phyloP scores from a whole-genome alignment of 2,797 vertebrate species.

The Xenopus petersii region DNA sequence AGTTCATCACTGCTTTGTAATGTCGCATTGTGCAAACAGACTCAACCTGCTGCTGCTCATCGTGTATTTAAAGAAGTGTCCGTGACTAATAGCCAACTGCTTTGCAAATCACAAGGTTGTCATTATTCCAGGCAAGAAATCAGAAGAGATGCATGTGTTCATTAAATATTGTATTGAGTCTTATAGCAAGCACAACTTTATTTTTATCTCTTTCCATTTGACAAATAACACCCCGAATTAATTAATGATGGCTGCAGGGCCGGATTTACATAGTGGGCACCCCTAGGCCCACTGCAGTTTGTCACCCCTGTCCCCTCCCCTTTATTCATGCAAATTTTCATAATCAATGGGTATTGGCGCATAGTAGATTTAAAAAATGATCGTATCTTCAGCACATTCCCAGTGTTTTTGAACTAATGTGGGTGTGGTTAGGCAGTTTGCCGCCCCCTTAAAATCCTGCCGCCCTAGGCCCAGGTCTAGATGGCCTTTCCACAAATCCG shows the following conservation, averaged over 20 bases:
- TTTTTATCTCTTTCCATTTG: neutral
- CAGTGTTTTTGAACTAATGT: too few relatives aligned
- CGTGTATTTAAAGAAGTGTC: neutral
- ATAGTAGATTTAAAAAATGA: too few relatives aligned
- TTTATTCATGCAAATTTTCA: too few relatives aligned
- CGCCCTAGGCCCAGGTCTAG: too few relatives aligned
- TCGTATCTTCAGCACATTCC: too few relatives aligned
- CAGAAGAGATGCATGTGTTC: neutral
- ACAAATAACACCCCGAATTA: neutral
- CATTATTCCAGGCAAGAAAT: slow-evolving; percentile 23
- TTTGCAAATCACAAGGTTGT: slow-evolving; percentile 22
- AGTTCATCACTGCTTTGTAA: neutral
- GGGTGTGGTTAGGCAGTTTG: too few relatives aligned
- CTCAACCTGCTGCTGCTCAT: slow-evolving; percentile 1
- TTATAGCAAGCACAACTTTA: neutral
- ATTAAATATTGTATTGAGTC: slow-evolving; percentile 27
- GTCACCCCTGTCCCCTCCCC: too few relatives aligned
- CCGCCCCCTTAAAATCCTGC: too few relatives aligned
- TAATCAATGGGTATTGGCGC: too few relatives aligned
- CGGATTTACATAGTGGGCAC: too few relatives aligned
- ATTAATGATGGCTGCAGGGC: neutral
- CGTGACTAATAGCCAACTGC: slow-evolving; percentile 37
- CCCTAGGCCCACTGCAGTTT: too few relatives aligned
- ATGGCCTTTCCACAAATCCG: too few relatives aligned
- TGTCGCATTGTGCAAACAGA: slow-evolving; percentile 6